These are phyloP conservation scores for Petrophora chlorosata DNA, from an alignment of 2,888 invertebrate genomes.

Conservation along the genomic window DNA sequence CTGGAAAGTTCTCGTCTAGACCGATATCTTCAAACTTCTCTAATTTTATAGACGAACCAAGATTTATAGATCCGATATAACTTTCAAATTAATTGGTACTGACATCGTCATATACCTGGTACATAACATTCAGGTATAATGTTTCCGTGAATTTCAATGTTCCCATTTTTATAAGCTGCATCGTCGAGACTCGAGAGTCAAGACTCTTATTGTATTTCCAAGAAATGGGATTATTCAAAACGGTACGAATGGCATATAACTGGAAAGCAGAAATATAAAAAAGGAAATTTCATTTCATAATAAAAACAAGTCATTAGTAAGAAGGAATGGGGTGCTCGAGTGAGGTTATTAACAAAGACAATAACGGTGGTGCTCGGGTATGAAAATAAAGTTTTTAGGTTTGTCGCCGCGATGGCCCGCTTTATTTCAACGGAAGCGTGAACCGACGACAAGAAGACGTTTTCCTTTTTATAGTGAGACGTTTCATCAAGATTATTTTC, in stretches of 20 bases:
- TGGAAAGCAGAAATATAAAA: constrained; percentile 16
- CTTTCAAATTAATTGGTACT: not conserved
- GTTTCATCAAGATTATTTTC: constrained; percentile 77
- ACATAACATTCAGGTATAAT: too few species aligned
- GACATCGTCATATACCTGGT: not conserved
- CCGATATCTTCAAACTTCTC: constrained; percentile 6
- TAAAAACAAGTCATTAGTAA: constrained; percentile 37
- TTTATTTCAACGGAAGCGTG: constrained; percentile 55
- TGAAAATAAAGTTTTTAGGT: constrained; percentile 64
- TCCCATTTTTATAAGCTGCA: not conserved
- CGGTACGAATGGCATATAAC: constrained; percentile 7
- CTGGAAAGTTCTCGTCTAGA: constrained; percentile 15
- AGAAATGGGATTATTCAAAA: constrained; percentile 2
- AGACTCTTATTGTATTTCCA: constrained; percentile 1
- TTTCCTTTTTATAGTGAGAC: constrained; percentile 64
- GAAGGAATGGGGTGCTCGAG: constrained; percentile 41
- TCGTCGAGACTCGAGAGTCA: too few species aligned
- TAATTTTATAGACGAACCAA: constrained; percentile 1
- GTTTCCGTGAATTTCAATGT: too few species aligned
- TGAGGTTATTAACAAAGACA: constrained; percentile 62
- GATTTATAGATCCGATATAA: not conserved
- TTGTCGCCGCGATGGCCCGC: constrained; percentile 52
- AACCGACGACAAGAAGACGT: constrained; percentile 54
- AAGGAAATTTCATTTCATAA: constrained; percentile 27
- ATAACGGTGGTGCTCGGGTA: constrained; percentile 56